These are phyloP conservation scores for Oryzaephilus surinamensis DNA, from an alignment of 1,140 invertebrate species.

Conservation along the genomic window DNA sequence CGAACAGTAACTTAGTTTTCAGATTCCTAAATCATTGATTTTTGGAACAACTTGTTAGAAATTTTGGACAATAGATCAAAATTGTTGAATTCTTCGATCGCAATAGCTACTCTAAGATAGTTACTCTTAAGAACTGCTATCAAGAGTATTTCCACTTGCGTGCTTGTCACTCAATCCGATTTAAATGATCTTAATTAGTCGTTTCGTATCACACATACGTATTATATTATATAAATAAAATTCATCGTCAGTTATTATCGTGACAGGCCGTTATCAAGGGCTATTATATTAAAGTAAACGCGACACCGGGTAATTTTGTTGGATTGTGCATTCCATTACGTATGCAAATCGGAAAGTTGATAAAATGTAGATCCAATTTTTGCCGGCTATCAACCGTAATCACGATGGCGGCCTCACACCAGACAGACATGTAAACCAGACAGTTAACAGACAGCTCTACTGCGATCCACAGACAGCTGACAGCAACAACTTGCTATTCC, in stretches of 20 bases:
- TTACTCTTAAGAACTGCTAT: too few relatives aligned
- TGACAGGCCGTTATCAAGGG: slow-evolving; percentile 18
- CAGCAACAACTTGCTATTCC: slow-evolving; percentile 27
- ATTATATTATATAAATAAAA: slow-evolving; percentile 2
- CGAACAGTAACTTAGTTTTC: too few relatives aligned
- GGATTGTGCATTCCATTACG: slow-evolving; percentile 21
- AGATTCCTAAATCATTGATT: too few relatives aligned
- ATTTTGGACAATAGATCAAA: too few relatives aligned
- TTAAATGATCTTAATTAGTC: slow-evolving; percentile 29
- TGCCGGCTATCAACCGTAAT: slow-evolving; percentile 26
- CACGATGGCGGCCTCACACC: slow-evolving; percentile 21
- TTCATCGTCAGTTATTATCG: slow-evolving; percentile 20
- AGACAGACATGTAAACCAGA: slow-evolving; percentile 30
- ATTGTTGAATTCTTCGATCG: too few relatives aligned
- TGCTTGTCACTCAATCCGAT: slow-evolving; percentile 25
- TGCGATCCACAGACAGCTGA: slow-evolving; percentile 27
- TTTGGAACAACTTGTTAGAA: too few relatives aligned
- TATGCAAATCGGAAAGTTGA: slow-evolving; percentile 26
- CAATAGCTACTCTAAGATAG: too few relatives aligned
- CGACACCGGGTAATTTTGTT: slow-evolving; percentile 18
- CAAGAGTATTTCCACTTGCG: too few relatives aligned
- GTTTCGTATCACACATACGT: slow-evolving; percentile 7
- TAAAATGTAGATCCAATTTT: slow-evolving; percentile 31
- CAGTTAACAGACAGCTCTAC: slow-evolving; percentile 29
- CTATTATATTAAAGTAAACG: slow-evolving; percentile 12